These are phyloP conservation scores for Volucella zonaria DNA, from an alignment of 2,888 invertebrate species.

Conservation along the genomic window DNA sequence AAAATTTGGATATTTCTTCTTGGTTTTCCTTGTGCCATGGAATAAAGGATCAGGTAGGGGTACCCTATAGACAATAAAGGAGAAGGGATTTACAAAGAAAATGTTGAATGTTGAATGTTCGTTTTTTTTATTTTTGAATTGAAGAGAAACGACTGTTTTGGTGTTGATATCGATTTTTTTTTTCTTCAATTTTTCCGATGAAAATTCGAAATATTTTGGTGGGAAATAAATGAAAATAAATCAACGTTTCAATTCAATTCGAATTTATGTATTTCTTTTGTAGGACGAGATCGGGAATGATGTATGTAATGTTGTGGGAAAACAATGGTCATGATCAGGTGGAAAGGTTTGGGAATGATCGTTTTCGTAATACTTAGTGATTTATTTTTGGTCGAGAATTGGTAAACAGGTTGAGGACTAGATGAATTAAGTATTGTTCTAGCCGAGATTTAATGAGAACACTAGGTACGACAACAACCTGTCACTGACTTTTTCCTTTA, in stretches of 20 bases:
- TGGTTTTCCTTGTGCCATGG: conserved; percentile 18
- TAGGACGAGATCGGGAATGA: too few species aligned
- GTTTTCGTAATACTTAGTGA: too few species aligned
- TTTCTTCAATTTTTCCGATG: neutral
- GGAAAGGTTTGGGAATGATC: neutral
- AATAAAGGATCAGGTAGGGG: conserved; percentile 53
- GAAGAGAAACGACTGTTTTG: conserved; percentile 4
- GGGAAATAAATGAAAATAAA: conserved; percentile 55
- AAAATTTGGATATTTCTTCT: conserved; percentile 62
- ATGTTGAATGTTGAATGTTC: conserved; percentile 42
- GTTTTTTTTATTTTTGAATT: conserved; percentile 1
- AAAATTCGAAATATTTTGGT: conserved; percentile 26
- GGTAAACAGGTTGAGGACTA: too few species aligned
- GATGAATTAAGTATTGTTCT: too few species aligned
- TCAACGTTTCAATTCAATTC: conserved; percentile 26
- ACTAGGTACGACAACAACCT: too few species aligned
- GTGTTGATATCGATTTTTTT: too few species aligned
- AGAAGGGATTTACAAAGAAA: conserved; percentile 34
- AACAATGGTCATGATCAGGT: neutral
- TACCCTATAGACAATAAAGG: conserved; percentile 13
- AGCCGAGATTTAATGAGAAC: too few species aligned
- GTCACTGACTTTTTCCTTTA: too few species aligned
- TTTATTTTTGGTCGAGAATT: too few species aligned
- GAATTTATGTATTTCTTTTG: neutral
- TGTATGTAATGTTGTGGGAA: conserved; percentile 8